These are phyloP conservation scores for Scomber colias DNA, from an alignment of 2,113 vertebrate species.

Conservation along the genomic window DNA sequence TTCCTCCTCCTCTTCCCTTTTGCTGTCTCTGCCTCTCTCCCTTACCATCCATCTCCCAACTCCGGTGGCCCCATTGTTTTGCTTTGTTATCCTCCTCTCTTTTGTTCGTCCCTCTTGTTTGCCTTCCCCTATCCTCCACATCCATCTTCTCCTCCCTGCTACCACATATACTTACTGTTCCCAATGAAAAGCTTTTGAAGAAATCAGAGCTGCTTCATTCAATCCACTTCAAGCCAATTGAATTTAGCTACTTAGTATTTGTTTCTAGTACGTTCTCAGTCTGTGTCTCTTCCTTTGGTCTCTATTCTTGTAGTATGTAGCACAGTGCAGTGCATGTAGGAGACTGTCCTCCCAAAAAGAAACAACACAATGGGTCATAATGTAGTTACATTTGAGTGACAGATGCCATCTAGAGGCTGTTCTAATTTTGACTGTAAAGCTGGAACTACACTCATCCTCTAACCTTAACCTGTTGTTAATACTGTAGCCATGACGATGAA, in stretches of 20 bases:
- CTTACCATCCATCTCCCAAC: slow-evolving; percentile 62
- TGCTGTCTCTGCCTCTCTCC: slow-evolving; percentile 53
- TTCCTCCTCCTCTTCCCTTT: slow-evolving; percentile 1
- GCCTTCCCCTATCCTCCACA: slow-evolving; percentile 58
- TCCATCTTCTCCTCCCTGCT: slow-evolving; percentile 53
- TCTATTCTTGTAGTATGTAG: background rate
- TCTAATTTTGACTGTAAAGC: too few species aligned
- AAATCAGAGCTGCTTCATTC: slow-evolving; percentile 58
- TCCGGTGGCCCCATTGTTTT: slow-evolving; percentile 64
- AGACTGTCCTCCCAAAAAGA: too few species aligned
- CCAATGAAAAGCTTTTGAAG: slow-evolving; percentile 43
- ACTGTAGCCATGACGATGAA: too few species aligned
- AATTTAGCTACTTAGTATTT: slow-evolving; percentile 53
- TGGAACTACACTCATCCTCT: too few species aligned
- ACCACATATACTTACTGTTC: slow-evolving; percentile 41
- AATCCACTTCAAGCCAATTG: slow-evolving; percentile 62
- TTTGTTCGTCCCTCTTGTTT: slow-evolving; percentile 71
- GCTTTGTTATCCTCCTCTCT: slow-evolving; percentile 64
- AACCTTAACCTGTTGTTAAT: too few species aligned
- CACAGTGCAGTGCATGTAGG: background rate
- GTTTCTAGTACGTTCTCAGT: slow-evolving; percentile 32
- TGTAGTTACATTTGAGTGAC: too few species aligned
- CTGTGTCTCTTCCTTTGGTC: background rate
- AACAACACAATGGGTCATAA: too few species aligned
- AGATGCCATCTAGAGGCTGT: too few species aligned